Base-by-base conservation (phyloP, 2,888 invertebrate genomes). In the Pilophorus perplexus region DNA sequence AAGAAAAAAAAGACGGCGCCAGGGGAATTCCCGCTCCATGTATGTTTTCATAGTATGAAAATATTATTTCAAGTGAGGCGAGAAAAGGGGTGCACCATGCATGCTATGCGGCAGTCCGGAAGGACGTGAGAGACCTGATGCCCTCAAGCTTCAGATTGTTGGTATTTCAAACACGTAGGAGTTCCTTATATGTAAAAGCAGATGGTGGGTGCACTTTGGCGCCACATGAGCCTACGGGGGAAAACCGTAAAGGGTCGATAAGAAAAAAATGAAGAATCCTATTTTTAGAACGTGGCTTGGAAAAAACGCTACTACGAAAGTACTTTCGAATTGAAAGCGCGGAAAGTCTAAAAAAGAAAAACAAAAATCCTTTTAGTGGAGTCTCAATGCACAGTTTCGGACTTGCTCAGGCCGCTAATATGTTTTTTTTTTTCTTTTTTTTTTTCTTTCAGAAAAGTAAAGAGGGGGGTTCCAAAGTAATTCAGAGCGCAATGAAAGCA, bases 401-500 rank as follows among this genome's bases (percentile, higher is more conserved):
- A 33, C 33, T 33, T n/a, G n/a, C n/a, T n/a, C 33, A 12, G 33
- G 33, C 6, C 33, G 33, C n/a, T n/a, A n/a, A n/a, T n/a, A n/a
- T n/a, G n/a, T n/a, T n/a, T n/a, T n/a, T n/a, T n/a, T n/a, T n/a
- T n/a, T n/a, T n/a, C n/a, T n/a, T n/a, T n/a, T n/a, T n/a, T n/a
- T n/a, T n/a, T n/a, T n/a, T n/a, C n/a, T n/a, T n/a, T n/a, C n/a
- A 12, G 33, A 33, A 33, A 12, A 33, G 33, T 33, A 33, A 33
- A 33, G 33, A 12, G 6, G 33, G 33, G 6, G 6, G 6, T 33
- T 12, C 12, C 12, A 12, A 38, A 55, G 55, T 55, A 38, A 55
- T 55, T 55, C 38, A 14, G 10, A n/a, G 38, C 37, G 25, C 37
- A 3, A 55, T n/a, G n/a, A 38, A 18, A 55, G 18, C 55, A 55